A percentile compares a stretch with the other conserved stretches of the same genome.
Conservation (phyloP, 2,888 invertebrate genomes). For the Pilophorus perplexus region DNA sequence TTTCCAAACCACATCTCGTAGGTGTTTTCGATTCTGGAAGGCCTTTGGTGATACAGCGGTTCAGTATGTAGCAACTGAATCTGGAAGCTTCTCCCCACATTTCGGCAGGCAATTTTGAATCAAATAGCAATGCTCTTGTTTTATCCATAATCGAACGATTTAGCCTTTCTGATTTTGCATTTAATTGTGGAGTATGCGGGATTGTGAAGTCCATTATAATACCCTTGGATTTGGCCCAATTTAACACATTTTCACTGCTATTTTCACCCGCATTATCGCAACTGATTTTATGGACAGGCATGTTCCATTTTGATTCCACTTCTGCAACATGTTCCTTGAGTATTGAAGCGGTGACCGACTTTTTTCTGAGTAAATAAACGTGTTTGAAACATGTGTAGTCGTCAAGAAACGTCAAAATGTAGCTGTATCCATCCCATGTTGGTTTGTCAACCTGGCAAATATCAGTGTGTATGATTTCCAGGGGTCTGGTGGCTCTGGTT, state of each 20-base stretch:
- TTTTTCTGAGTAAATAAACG: slow-evolving; percentile 44
- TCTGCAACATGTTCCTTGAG: slow-evolving; percentile 48
- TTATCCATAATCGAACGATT: slow-evolving; percentile 27
- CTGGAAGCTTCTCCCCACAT: slow-evolving; percentile 33
- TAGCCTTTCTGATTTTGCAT: slow-evolving; percentile 28
- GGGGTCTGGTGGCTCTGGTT: slow-evolving; percentile 40
- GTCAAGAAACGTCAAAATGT: slow-evolving; percentile 47
- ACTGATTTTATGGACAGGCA: slow-evolving; percentile 48
- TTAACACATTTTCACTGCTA: slow-evolving; percentile 46
- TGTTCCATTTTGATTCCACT: slow-evolving; percentile 46
- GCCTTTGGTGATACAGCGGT: slow-evolving; percentile 16
- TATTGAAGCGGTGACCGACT: slow-evolving; percentile 45
- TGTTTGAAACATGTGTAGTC: slow-evolving; percentile 46
- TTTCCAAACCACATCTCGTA: slow-evolving; percentile 30
- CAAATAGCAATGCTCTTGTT: slow-evolving; percentile 25
- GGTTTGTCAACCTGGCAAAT: slow-evolving; percentile 43
- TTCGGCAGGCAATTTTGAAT: slow-evolving; percentile 25
- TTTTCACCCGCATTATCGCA: slow-evolving; percentile 50
- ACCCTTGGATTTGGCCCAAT: slow-evolving; percentile 48
- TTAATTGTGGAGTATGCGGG: slow-evolving; percentile 28
- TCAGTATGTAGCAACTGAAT: slow-evolving; percentile 20
- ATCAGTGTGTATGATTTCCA: slow-evolving; percentile 47
- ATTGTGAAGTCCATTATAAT: slow-evolving; percentile 46
- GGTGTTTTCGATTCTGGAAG: slow-evolving; percentile 16
- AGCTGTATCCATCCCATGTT: slow-evolving; percentile 43